Base-by-base conservation (phyloP, 37 sponge, comb jelly and placozoan genomes). In the Hexactinellida sp. region DNA sequence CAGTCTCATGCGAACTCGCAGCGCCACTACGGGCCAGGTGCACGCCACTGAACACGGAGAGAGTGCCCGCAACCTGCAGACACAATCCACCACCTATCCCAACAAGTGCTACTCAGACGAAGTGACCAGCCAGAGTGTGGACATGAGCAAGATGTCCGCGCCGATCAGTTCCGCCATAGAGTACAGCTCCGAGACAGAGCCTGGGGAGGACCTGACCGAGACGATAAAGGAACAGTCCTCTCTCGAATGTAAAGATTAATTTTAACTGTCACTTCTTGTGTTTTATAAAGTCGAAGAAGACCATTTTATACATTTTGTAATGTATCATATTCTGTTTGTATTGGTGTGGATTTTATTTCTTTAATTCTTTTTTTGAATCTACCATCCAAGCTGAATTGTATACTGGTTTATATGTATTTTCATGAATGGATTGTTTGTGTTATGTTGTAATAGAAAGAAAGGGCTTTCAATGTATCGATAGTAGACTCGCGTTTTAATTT, bases 261-360 rank as follows among this genome's bases (percentile, higher is more conserved):
- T 63, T 63, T 23, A 32, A 63, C 3, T 28, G 13, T 63, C 30
- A 63, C 13, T 63, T 63, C n/a, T n/a, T n/a, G n/a, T 63, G 76
- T 63, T 63, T 63, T 63, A 63, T 63, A 32, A 63, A 63, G 76
- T 63, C 76, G 76, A 63, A 63, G 30, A 63, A 7, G 76, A 23
- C 76, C 30, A n/a, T 63, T 63, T 63, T 63, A 63, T 63, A 63
- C 3, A 63, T 63, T n/a, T n/a, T n/a, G n/a, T n/a, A n/a, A n/a
- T n/a, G n/a, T n/a, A n/a, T n/a, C n/a, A n/a, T n/a, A n/a, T n/a
- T n/a, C n/a, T n/a, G n/a, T n/a, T n/a, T n/a, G n/a, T n/a, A n/a
- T n/a, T n/a, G n/a, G n/a, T n/a, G n/a, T n/a, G n/a, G n/a, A n/a
- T n/a, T n/a, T n/a, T n/a, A n/a, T n/a, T n/a, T n/a, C n/a, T n/a